phyloP scores from a whole-genome alignment of 2,113 vertebrate species.

The Clarias macrocephalus region DNA sequence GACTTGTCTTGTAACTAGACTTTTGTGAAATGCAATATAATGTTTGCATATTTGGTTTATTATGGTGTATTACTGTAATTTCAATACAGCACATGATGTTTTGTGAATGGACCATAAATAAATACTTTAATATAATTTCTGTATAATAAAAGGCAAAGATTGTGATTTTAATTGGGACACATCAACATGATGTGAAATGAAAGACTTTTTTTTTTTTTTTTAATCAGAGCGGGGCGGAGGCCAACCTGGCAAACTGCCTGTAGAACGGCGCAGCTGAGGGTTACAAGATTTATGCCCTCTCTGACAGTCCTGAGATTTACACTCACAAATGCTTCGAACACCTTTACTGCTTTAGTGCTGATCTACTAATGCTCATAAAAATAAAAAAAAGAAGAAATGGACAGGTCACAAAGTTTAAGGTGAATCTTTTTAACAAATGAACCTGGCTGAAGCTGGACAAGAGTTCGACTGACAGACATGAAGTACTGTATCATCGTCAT shows the following conservation, averaged over 20 bases:
- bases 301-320: not conserved
- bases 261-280: not conserved
- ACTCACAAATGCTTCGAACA: not conserved
- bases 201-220: not conserved
- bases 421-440: not conserved
- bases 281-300: not conserved
- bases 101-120: not conserved
- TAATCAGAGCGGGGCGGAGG: not conserved
- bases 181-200: not conserved
- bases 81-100: not conserved
- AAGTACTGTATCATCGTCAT: no score
- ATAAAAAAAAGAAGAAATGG: not conserved
- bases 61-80: not conserved
- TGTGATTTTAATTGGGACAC: not conserved
- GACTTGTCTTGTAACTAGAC: not conserved
- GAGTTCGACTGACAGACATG: not conserved
- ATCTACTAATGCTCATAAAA: not conserved
- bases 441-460: not conserved
- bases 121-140: not conserved
- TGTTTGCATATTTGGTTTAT: not conserved
- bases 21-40: not conserved
- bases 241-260: not conserved
- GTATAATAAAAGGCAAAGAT: not conserved
- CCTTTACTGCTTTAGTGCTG: not conserved
- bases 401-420: not conserved